Conservation (phyloP, 53 echinoderm and acorn worm species). For the Glandiceps talaboti region DNA sequence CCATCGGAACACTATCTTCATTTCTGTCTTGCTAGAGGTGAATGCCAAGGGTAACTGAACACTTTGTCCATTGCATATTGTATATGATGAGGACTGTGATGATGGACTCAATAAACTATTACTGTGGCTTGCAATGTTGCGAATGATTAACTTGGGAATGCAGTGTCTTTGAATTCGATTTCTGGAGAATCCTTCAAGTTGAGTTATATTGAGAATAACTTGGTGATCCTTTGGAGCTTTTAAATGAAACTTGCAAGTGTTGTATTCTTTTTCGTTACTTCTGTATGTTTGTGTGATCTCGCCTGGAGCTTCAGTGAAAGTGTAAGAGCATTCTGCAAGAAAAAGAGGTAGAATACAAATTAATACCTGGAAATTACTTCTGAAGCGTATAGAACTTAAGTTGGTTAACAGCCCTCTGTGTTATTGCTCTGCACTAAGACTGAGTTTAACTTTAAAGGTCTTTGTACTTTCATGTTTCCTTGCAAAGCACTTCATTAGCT, state of each 20-base stretch:
- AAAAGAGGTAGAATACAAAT: too few relatives aligned
- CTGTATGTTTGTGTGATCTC: conserved; percentile 38
- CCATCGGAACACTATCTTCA: conserved; percentile 65
- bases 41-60: conserved; percentile 57
- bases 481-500: too few relatives aligned
- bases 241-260: conserved; percentile 51
- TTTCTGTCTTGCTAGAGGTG: conserved; percentile 70
- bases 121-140: conserved; percentile 31
- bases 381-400: too few relatives aligned
- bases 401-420: too few relatives aligned
- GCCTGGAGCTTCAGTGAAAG: conserved; percentile 63
- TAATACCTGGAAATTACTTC: too few relatives aligned
- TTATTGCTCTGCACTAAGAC: too few relatives aligned
- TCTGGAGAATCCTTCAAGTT: conserved; percentile 44
- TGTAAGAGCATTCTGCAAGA: conserved; percentile 66
- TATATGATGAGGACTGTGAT: not conserved
- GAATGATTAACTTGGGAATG: conserved; percentile 43
- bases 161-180: conserved; percentile 38
- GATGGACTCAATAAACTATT: conserved; percentile 21
- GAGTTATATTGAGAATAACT: conserved; percentile 59
- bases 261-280: not conserved
- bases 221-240: conserved; percentile 46
- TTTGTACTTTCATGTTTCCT: too few relatives aligned
- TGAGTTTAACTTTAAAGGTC: too few relatives aligned
- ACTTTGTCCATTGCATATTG: conserved; percentile 20